Conservation (phyloP, 1,140 invertebrate genomes). For the Hyles vespertilio region DNA sequence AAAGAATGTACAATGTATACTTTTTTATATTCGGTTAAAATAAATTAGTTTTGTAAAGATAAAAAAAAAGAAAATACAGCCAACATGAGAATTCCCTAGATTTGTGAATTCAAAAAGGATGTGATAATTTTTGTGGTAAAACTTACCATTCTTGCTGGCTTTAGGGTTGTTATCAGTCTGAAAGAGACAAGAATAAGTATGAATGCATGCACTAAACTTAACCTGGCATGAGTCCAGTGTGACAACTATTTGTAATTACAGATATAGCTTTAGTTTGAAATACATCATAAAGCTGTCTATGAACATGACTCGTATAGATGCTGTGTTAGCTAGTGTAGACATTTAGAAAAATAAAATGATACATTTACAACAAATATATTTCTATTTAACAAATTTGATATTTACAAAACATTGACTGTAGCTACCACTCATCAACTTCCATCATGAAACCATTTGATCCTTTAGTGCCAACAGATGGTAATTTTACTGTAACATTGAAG, state of each 20-base stretch:
- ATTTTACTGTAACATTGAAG: constrained; percentile 59
- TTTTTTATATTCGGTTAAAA: too few relatives aligned
- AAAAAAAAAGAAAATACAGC: too few relatives aligned
- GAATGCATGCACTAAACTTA: neutral
- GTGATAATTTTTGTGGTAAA: constrained; percentile 5
- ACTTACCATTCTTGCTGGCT: constrained; percentile 63
- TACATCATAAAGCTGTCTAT: neutral
- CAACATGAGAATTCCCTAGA: too few relatives aligned
- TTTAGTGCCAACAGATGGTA: constrained; percentile 37
- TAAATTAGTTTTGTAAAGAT: too few relatives aligned
- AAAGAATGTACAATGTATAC: too few relatives aligned
- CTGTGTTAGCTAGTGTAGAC: constrained; percentile 30
- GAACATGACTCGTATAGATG: constrained; percentile 4
- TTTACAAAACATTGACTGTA: constrained; percentile 10
- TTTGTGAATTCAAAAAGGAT: neutral
- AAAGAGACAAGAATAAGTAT: constrained; percentile 40
- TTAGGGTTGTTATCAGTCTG: constrained; percentile 64
- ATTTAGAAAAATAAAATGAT: constrained; percentile 43
- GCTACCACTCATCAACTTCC: constrained; percentile 54
- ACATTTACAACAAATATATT: constrained; percentile 15
- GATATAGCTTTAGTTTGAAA: neutral
- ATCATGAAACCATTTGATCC: constrained; percentile 55
- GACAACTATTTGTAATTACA: constrained; percentile 10
- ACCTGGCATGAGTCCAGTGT: constrained; percentile 24
- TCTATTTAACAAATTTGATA: constrained; percentile 1